Base-by-base conservation (phyloP, 2,113 vertebrate species). In the Pithys albifrons region DNA sequence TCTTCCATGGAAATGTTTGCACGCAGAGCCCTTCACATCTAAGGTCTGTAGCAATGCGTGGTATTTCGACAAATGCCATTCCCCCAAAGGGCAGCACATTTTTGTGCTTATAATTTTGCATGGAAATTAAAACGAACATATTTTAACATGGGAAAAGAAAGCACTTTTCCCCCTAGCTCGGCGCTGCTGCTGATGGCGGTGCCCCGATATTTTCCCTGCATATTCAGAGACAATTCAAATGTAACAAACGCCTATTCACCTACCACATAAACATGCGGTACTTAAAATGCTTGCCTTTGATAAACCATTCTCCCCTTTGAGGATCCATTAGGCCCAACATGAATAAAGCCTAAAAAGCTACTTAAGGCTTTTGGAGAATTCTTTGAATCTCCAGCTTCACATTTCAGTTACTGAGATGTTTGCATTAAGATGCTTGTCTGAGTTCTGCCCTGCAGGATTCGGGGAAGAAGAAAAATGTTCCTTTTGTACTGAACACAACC, bases 41-140 rank as follows among this genome's bases (percentile, higher is more conserved):
- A 78, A 91, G 61, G 76, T 89, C 80, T 90, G 79, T 37, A 93
- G 90, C 91, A 86, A 92, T 41, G 41, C 54, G 65, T 72, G 88
- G 79, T 93, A 94, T 96, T 93, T 91, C 92, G 73, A 45, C 82
- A 94, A 94, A 96, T 96, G 83, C 85, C 93, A 96, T 91, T 95
- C 69, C 76, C 70, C 90, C 76, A 84, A 88, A 88, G 82, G 90
- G 88, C 58, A 84, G 82, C 69, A 78, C 92, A 74, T 86, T 96
- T 94, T 86, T 95, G 64, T 71, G 86, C 76, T 93, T 81, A 65
- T 28, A 74, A 91, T 95, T 90, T 81, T 86, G 79, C 61, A 69
- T 24, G 65, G 85, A 93, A 94, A 95, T 91, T 95, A 79, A 88
- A 91, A 88, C 7, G 49, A 81, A 74, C n/a, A 7, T 90, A 91